Evolutionary conservation across 1,140 invertebrate genomes (phyloP).

Genomic region (Globodera ellingtonae): DNA sequence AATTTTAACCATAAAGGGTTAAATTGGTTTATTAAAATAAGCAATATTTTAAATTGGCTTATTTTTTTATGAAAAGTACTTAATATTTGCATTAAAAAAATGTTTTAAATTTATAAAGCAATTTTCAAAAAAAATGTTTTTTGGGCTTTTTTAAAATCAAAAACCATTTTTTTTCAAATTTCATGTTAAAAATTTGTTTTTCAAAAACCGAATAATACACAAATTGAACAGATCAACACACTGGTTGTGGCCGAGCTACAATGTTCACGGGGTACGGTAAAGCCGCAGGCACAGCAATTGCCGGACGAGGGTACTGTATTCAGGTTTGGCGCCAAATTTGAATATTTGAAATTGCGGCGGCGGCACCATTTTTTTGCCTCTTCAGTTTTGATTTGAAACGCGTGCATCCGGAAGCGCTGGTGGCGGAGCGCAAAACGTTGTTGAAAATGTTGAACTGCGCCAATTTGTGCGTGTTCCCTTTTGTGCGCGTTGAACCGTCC

Average conservation of each 20-base stretch:
- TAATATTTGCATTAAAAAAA: too few species aligned
- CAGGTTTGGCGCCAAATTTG: neutral
- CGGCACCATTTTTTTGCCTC: conserved; percentile 11
- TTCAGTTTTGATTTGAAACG: conserved; percentile 26
- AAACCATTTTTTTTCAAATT: too few species aligned
- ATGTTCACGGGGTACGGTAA: conserved; percentile 27
- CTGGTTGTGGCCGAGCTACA: conserved; percentile 21
- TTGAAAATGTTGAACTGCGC: conserved; percentile 20
- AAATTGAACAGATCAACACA: conserved; percentile 13
- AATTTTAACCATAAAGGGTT: too few species aligned
- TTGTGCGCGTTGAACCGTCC: conserved; percentile 26
- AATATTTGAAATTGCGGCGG: neutral
- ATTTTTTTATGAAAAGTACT: too few species aligned
- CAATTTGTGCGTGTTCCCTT: conserved; percentile 32
- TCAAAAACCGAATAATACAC: too few species aligned
- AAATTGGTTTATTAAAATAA: too few species aligned
- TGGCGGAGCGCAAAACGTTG: conserved; percentile 12
- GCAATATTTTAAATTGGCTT: too few species aligned
- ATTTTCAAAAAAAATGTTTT: too few species aligned
- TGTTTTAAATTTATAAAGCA: too few species aligned
- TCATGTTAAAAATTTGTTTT: too few species aligned
- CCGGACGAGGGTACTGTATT: conserved; percentile 18
- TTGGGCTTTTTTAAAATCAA: too few species aligned
- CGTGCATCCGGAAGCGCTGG: conserved; percentile 13
- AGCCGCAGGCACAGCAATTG: conserved; percentile 27